Conservation (phyloP, 64 coral and sea anemone genomes). For the Dendronephthya gigantea region DNA sequence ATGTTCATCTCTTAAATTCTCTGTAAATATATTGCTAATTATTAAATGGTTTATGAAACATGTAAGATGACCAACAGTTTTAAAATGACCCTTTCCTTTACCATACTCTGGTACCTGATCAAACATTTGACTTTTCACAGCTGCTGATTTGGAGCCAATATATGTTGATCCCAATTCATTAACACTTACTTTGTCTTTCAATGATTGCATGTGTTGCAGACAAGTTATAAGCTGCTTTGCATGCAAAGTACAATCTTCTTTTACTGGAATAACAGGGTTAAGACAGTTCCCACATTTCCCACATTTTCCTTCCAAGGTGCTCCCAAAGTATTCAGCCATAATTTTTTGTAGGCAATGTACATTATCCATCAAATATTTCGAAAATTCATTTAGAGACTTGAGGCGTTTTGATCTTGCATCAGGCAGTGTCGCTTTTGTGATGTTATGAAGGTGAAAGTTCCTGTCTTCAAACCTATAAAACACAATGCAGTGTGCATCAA, state of each 20-base stretch:
- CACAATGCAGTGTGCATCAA: constrained; percentile 4
- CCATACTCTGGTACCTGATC: too few species aligned
- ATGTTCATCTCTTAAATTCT: constrained; percentile 14
- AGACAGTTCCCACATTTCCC: constrained; percentile 4
- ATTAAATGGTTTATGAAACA: background rate
- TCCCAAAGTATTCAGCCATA: constrained; percentile 3
- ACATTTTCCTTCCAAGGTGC: background rate
- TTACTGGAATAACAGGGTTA: background rate
- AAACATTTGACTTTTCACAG: too few species aligned
- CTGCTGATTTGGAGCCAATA: too few species aligned
- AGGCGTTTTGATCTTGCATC: background rate
- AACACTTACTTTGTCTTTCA: background rate
- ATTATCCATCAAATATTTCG: constrained; percentile 9
- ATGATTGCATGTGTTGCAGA: background rate
- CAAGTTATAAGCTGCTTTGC: background rate
- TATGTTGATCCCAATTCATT: too few species aligned
- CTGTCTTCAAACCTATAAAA: constrained; percentile 10
- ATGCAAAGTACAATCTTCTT: background rate
- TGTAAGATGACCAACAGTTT: background rate
- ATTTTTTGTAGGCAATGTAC: background rate
- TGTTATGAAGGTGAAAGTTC: constrained; percentile 1
- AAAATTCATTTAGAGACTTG: background rate
- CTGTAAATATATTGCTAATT: background rate
- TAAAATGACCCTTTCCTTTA: too few species aligned
- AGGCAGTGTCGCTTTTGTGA: background rate